A percentile compares a stretch with the other conserved stretches of the same genome.
Conservation (phyloP, 2,113 vertebrate species). For the Malurus cyaneus region DNA sequence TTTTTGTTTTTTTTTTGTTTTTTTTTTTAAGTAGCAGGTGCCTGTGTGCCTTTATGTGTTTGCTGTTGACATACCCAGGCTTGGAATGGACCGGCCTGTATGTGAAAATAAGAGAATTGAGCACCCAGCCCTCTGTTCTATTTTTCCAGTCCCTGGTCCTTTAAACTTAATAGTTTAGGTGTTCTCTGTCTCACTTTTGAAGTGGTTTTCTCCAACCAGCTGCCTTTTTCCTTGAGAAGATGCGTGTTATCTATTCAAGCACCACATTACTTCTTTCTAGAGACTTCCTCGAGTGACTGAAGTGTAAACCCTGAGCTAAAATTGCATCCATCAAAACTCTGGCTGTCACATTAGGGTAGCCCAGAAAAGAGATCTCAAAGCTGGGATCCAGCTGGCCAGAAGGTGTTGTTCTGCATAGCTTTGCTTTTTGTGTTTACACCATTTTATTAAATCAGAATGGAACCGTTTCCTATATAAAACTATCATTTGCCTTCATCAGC, state of each 20-base stretch:
- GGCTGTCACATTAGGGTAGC: neutral
- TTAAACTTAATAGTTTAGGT: rapidly evolving
- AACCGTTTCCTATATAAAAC: neutral
- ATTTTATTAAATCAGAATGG: neutral
- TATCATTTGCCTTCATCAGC: neutral
- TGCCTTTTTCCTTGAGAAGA: neutral
- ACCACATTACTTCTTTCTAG: neutral
- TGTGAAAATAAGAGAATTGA: rapidly evolving
- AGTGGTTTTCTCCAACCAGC: neutral
- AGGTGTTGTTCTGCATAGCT: neutral
- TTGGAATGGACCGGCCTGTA: neutral
- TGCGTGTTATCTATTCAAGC: neutral
- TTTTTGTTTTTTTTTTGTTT: neutral
- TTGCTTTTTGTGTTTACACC: neutral
- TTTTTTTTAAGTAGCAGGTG: neutral
- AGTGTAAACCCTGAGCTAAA: neutral
- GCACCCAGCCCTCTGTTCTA: neutral
- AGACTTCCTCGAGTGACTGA: neutral
- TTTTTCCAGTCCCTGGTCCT: neutral
- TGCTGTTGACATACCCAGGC: neutral
- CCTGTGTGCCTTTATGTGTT: neutral
- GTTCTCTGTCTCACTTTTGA: neutral
- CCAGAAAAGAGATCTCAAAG: neutral
- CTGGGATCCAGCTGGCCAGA: neutral
- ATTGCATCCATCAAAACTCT: neutral